Conservation (phyloP, 2,888 invertebrate species). For the Zygaena filipendulae region DNA sequence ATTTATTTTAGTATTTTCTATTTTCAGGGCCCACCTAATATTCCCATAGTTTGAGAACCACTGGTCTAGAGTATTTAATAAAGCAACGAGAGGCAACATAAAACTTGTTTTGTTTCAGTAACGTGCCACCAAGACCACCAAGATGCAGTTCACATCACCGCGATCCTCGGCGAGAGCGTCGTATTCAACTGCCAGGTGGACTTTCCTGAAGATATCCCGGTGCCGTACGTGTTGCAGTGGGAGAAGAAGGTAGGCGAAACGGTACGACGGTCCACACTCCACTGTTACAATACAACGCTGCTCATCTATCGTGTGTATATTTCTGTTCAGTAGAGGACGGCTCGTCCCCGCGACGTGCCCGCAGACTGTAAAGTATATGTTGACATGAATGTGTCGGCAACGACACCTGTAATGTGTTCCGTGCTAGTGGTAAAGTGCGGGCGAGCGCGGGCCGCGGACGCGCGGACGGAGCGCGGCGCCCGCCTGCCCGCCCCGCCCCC, state of each 20-base stretch:
- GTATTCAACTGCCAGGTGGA: conserved; percentile 98
- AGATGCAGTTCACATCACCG: conserved; percentile 97
- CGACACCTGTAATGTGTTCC: conserved; percentile 47
- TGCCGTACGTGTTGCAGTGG: conserved; percentile 99
- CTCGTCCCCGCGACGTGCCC: conserved; percentile 59
- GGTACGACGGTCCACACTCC: conserved; percentile 81
- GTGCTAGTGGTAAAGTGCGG: conserved; percentile 49
- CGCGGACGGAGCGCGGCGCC: too few species aligned
- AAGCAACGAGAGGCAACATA: too few species aligned
- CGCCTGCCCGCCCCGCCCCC: conserved; percentile 20
- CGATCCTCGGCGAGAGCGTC: conserved; percentile 96
- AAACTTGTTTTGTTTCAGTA: too few species aligned
- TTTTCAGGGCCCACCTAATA: too few species aligned
- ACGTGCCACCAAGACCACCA: conserved; percentile 85
- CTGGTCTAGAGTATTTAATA: too few species aligned
- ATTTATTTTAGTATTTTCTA: too few species aligned
- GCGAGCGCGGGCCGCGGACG: conserved; percentile 52
- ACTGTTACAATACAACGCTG: conserved; percentile 67
- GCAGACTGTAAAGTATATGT: conserved; percentile 61
- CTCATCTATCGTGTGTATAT: conserved; percentile 66
- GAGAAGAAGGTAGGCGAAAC: conserved; percentile 98
- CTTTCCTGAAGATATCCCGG: conserved; percentile 94
- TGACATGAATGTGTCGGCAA: conserved; percentile 41
- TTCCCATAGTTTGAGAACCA: too few species aligned
- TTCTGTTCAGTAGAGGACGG: conserved; percentile 68